Evolutionary conservation across 2,113 vertebrate species (phyloP).

Genomic region (Bujurquina vittata): DNA sequence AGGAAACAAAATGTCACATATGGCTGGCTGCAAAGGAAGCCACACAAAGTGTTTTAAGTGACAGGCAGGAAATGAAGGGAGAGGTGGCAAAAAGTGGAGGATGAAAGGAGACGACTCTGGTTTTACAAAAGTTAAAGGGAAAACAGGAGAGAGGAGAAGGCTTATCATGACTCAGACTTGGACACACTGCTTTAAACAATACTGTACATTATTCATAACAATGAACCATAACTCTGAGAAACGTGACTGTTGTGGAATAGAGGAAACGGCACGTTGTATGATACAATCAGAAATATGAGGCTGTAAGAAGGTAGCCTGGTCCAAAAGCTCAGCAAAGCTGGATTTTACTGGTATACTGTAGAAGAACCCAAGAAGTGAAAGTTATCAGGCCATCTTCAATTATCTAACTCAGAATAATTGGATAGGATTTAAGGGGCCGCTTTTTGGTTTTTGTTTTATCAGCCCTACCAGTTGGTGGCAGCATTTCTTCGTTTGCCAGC

Average conservation of each 20-base stretch:
- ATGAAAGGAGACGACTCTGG: too few relatives aligned
- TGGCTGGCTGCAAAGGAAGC: too few relatives aligned
- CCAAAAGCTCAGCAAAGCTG: neutral
- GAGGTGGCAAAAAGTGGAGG: too few relatives aligned
- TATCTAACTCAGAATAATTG: neutral
- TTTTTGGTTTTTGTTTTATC: neutral
- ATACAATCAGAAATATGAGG: neutral
- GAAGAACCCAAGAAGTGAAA: neutral
- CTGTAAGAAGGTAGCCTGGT: neutral
- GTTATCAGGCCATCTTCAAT: neutral
- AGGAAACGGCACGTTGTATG: neutral
- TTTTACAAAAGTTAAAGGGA: neutral
- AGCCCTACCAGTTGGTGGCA: neutral
- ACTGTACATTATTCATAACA: neutral
- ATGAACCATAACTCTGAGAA: neutral
- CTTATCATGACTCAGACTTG: accelerated
- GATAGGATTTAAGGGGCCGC: too few relatives aligned
- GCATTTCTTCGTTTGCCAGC: neutral
- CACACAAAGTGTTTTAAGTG: too few relatives aligned
- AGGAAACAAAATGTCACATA: too few relatives aligned
- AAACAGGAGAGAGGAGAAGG: neutral
- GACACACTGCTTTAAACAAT: neutral
- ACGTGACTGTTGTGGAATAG: neutral
- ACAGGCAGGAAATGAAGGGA: too few relatives aligned
- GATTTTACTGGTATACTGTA: too few relatives aligned